phyloP scores from a whole-genome alignment of 2,888 invertebrate species.

The Hydroisotoma schaefferi region DNA sequence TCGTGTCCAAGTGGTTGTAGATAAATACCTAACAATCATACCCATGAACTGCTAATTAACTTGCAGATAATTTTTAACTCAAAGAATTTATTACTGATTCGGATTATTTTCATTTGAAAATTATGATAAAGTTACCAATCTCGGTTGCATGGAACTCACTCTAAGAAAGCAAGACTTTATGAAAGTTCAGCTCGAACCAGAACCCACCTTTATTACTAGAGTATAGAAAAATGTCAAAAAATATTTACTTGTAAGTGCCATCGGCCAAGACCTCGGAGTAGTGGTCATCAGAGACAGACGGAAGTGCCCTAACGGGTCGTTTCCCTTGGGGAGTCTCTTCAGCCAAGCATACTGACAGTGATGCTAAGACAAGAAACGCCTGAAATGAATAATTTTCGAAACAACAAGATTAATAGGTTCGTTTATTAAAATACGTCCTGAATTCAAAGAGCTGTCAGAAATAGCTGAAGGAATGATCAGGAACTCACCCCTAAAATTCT shows the following conservation, averaged over 20 bases:
- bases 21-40: neutral
- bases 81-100: too few species aligned
- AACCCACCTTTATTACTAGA: neutral
- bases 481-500: neutral
- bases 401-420: neutral
- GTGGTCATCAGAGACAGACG: constrained; percentile 47
- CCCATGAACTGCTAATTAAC: neutral
- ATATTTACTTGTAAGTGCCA: constrained; percentile 47
- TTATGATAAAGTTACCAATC: too few species aligned
- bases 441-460: too few species aligned
- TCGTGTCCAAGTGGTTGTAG: neutral
- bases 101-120: too few species aligned
- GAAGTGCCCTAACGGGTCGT: constrained; percentile 39
- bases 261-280: constrained; percentile 44
- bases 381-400: neutral
- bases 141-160: too few species aligned
- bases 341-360: neutral
- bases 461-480: too few species aligned
- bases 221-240: neutral
- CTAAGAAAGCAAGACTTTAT: too few species aligned
- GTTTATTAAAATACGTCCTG: too few species aligned
- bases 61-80: too few species aligned
- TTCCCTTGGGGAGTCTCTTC: constrained; percentile 21
- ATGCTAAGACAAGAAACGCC: neutral
- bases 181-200: too few species aligned